phyloP scores from a whole-genome alignment of 2,797 vertebrate species.

The Gambelia wislizenii region DNA sequence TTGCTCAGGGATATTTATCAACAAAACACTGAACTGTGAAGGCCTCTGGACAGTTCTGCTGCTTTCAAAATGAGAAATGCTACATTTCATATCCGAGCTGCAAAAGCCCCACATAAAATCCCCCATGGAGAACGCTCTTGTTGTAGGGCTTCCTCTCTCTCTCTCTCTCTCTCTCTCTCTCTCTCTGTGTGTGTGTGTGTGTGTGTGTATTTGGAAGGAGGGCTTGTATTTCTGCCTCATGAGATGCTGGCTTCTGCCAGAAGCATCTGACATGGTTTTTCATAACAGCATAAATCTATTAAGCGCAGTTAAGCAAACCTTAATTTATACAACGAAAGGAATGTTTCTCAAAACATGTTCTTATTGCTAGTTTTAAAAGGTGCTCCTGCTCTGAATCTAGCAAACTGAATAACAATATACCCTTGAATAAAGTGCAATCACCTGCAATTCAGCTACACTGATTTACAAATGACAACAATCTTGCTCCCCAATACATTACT shows the following conservation, averaged over 20 bases:
- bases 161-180: conserved; percentile 5
- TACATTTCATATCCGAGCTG: conserved; percentile 19
- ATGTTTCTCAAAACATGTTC: conserved; percentile 11
- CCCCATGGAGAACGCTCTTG: conserved; percentile 10
- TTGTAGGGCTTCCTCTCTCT: conserved; percentile 26
- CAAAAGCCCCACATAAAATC: conserved; percentile 12
- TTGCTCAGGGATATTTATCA: conserved; percentile 51
- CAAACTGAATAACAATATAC: not conserved
- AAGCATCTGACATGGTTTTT: conserved; percentile 9
- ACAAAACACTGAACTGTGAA: conserved; percentile 44
- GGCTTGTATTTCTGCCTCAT: not conserved
- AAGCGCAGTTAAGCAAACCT: conserved; percentile 5
- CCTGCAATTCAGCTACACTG: not conserved
- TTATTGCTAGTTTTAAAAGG: conserved; percentile 13
- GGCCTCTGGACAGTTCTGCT: conserved; percentile 38
- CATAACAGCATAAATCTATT: conserved; percentile 14
- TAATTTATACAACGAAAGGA: conserved; percentile 17
- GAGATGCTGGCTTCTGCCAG: conserved; percentile 20
- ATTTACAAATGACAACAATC: conserved; percentile 1
- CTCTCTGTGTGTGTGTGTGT: not conserved
- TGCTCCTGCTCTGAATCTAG: not conserved
- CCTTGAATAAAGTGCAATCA: conserved; percentile 1
- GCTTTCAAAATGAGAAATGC: conserved; percentile 41
- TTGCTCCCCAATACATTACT: not conserved
- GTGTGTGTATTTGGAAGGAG: not conserved